Evolutionary conservation across 2,888 invertebrate species (phyloP).

Genomic region (Margaritifera margaritifera): DNA sequence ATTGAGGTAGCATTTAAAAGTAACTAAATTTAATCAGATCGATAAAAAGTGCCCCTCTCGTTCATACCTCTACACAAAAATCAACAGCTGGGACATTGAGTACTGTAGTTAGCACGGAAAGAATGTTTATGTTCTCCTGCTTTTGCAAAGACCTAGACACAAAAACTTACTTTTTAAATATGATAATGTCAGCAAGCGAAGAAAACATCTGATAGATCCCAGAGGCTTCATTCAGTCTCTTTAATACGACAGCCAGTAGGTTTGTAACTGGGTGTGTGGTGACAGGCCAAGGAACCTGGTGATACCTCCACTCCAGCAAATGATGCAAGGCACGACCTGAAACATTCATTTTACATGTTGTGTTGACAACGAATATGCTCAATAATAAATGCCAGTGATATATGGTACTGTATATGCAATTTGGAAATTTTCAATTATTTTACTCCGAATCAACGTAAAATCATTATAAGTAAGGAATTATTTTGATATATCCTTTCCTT

Average conservation of each 20-base stretch:
- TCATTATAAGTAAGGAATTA: no score
- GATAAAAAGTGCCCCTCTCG: no score
- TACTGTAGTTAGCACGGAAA: no score
- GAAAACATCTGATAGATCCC: slow-evolving; percentile 74
- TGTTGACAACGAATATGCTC: not conserved
- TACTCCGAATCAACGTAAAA: no score
- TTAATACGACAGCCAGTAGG: slow-evolving; percentile 68
- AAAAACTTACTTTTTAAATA: slow-evolving; percentile 68
- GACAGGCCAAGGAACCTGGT: slow-evolving; percentile 72
- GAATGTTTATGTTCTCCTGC: no score
- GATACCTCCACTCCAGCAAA: slow-evolving; percentile 71
- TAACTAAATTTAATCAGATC: no score
- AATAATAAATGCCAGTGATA: not conserved
- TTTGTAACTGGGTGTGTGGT: slow-evolving; percentile 49
- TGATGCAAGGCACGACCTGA: slow-evolving; percentile 71
- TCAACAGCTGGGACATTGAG: no score
- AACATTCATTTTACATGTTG: slow-evolving; percentile 6
- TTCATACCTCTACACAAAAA: no score
- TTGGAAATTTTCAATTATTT: not conserved
- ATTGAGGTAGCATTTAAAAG: no score
- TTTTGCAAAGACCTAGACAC: not conserved
- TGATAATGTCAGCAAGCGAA: slow-evolving; percentile 71
- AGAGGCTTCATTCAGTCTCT: slow-evolving; percentile 74
- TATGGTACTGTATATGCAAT: not conserved
- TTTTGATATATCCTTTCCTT: no score